Percentiles rank a stretch among this genome's conserved stretches.
Conservation (phyloP, 92 coral and sea anemone species). For the Heliopora coerulea region DNA sequence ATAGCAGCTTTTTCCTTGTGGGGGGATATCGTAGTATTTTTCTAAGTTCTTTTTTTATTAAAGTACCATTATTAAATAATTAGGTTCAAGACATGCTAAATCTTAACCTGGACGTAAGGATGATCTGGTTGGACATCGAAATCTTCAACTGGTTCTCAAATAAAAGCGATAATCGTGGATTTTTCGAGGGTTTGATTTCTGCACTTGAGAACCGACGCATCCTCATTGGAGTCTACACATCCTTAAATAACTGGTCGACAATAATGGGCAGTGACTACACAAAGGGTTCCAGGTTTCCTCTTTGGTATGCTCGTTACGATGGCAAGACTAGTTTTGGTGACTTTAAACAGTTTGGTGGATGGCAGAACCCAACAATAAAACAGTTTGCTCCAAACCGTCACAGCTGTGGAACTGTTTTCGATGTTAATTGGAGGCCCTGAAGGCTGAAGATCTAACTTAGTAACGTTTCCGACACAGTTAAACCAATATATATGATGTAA, state of each 20-base stretch:
- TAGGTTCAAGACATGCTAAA: conserved; percentile 26
- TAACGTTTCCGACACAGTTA: too few species aligned
- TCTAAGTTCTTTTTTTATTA: background rate
- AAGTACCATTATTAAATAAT: too few species aligned
- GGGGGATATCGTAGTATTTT: background rate
- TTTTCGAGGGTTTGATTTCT: conserved; percentile 10
- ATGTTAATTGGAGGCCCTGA: conserved; percentile 1
- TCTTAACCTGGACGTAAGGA: conserved; percentile 17
- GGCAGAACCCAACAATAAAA: background rate
- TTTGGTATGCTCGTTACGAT: conserved; percentile 40
- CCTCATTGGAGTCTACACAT: conserved; percentile 10
- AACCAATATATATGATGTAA: too few species aligned
- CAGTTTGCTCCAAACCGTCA: conserved; percentile 11
- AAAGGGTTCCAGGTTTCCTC: conserved; percentile 5
- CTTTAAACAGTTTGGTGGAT: conserved; percentile 32
- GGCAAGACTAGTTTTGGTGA: conserved; percentile 2
- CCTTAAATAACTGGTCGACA: conserved; percentile 12
- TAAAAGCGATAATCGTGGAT: conserved; percentile 1
- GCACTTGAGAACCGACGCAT: background rate
- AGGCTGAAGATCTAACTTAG: too few species aligned
- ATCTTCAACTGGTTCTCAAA: background rate
- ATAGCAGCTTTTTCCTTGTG: too few species aligned
- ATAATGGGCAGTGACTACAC: conserved; percentile 23
- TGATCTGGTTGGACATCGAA: conserved; percentile 33
- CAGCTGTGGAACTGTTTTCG: conserved; percentile 8